A percentile compares a stretch with the other conserved stretches of the same genome.
These are phyloP conservation scores for Falcaria lacertinaria DNA, from an alignment of 2,888 invertebrate species.

Conservation along the genomic window DNA sequence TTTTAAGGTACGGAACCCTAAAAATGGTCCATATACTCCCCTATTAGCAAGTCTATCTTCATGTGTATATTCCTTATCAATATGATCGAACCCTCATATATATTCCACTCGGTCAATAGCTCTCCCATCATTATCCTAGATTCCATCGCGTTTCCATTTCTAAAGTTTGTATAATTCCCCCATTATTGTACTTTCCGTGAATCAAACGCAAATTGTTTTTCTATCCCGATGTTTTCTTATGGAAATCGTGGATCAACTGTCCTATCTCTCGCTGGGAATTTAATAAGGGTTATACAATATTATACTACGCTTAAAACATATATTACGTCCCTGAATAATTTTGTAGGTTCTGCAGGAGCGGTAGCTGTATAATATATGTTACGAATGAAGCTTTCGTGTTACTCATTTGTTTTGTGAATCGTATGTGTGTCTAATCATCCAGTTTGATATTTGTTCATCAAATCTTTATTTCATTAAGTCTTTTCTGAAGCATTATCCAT, in stretches of 20 bases:
- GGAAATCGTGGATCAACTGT: conserved; percentile 24
- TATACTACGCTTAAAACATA: conserved; percentile 2
- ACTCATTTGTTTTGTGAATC: too few species aligned
- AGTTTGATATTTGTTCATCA: too few species aligned
- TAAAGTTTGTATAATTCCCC: conserved; percentile 2
- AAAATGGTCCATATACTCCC: too few species aligned
- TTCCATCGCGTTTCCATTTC: neutral
- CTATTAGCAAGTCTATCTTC: too few species aligned
- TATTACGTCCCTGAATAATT: neutral
- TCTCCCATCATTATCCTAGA: neutral
- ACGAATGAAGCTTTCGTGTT: too few species aligned
- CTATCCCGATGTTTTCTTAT: conserved; percentile 33
- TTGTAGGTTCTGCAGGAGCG: neutral
- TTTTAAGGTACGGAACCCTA: too few species aligned
- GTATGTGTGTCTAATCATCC: too few species aligned
- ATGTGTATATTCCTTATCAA: too few species aligned
- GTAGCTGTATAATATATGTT: neutral
- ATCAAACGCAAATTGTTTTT: conserved; percentile 25
- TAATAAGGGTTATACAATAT: conserved; percentile 6
- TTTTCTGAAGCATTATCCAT: too few species aligned
- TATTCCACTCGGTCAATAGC: neutral
- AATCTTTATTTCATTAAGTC: too few species aligned
- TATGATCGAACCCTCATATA: neutral
- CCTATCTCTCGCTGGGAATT: conserved; percentile 5
- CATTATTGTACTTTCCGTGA: conserved; percentile 22